A percentile compares a stretch with the other conserved stretches of the same genome.
These are phyloP conservation scores for Phalera bucephala DNA, from an alignment of 2,888 invertebrate species.

Conservation along the genomic window DNA sequence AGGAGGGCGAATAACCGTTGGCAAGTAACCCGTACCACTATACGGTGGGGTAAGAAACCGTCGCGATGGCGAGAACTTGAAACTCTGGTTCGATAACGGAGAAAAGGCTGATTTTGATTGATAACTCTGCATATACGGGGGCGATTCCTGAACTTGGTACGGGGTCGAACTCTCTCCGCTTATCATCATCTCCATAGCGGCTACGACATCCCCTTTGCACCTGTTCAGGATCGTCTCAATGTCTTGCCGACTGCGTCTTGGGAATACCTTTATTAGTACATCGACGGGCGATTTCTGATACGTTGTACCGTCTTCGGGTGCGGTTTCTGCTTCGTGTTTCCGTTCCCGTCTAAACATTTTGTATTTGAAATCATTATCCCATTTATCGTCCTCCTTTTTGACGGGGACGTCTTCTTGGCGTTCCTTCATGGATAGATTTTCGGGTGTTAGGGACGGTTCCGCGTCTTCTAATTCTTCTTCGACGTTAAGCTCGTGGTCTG, in stretches of 20 bases:
- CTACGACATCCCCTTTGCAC: conserved; percentile 94
- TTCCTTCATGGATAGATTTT: conserved; percentile 92
- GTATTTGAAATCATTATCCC: conserved; percentile 73
- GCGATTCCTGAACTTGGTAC: conserved; percentile 70
- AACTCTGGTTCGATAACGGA: conserved; percentile 85
- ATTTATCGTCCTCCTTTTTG: conserved; percentile 76
- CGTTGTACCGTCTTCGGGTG: conserved; percentile 42
- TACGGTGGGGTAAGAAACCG: conserved; percentile 92
- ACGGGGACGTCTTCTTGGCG: conserved; percentile 75
- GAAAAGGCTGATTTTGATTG: conserved; percentile 90
- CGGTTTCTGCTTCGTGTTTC: conserved; percentile 47
- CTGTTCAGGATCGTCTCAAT: conserved; percentile 93
- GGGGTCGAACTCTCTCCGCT: conserved; percentile 78
- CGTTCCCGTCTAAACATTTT: conserved; percentile 60
- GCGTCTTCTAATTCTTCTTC: conserved; percentile 82
- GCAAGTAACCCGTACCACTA: conserved; percentile 91
- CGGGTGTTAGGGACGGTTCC: conserved; percentile 86
- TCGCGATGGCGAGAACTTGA: conserved; percentile 87
- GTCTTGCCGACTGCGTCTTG: conserved; percentile 92
- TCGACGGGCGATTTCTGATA: conserved; percentile 92
- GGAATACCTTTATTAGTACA: conserved; percentile 94
- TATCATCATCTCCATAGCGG: conserved; percentile 96
- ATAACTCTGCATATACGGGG: conserved; percentile 71
- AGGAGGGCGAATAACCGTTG: conserved; percentile 87
- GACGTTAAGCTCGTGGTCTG: conserved; percentile 80